Evolutionary conservation across 2,113 vertebrate genomes (phyloP), one percentile per base, ranked within the genome.

Genomic region (Corynorhinus townsendii): DNA sequence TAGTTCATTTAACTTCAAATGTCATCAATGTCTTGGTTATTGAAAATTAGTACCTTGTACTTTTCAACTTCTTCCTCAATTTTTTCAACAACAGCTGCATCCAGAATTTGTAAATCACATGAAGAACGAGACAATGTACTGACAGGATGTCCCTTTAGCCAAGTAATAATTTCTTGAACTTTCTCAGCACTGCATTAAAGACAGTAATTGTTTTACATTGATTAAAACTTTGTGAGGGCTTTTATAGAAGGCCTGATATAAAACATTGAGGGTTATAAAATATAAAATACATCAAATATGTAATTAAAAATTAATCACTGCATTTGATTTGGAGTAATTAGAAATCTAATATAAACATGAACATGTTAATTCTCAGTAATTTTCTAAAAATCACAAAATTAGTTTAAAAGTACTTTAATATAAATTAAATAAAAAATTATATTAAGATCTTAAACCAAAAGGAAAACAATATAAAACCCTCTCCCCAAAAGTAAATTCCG

Each of bases 101-200:
- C 99, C 98, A 99, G 96, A 96, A 99, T 98, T 98, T 99, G 99
- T 93, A 99, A 98, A 96, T 99, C 99, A 98, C 99, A 99, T 76
- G 99, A 99, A 10, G 98, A 98, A 52, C 99, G 98, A 95, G 99
- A 98, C 56, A 98, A 97, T 76, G 98, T 98, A 96, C 99, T 99
- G 82, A 99, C 99, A 52, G 99, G 99, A 97, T 99, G 99, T 52
- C 98, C 98, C 97, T 99, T 99, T 72, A 99, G 97, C 99, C 99
- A 99, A 84, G 98, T 98, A 54, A 98, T 98, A 94, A 99, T 99
- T 98, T 99, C 99, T 97, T 99, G 99, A 90, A 99, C 98, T 95
- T 99, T 99, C 81, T 99, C 99, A 85, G 98, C 98, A 86, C 99
- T 99, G 96, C 38, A 97, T 93, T 92, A 97, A 97, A 97, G 97